These are phyloP conservation scores for Brachypteracias leptosomus DNA, from an alignment of 2,113 vertebrate genomes.

Conservation along the genomic window DNA sequence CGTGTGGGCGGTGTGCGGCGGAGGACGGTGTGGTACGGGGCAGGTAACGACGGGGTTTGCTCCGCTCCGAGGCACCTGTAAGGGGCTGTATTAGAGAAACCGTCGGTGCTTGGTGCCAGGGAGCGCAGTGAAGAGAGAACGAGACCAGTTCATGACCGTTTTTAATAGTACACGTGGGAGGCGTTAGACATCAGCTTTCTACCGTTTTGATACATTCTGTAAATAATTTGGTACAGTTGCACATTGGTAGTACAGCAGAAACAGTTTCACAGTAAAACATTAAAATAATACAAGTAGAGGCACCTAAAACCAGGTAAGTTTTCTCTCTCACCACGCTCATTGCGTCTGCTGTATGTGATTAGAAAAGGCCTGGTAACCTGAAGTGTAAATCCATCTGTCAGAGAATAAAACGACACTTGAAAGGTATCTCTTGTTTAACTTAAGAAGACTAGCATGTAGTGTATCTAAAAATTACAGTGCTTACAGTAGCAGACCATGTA, in stretches of 20 bases:
- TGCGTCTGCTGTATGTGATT: neutral
- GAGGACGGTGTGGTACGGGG: accelerated
- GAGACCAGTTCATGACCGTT: neutral
- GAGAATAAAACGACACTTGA: neutral
- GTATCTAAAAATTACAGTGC: neutral
- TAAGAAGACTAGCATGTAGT: neutral
- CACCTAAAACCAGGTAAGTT: neutral
- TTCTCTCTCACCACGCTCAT: accelerated
- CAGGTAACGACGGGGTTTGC: no score
- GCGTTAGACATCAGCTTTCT: neutral
- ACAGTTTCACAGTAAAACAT: neutral
- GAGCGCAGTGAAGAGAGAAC: neutral
- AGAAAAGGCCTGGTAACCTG: neutral
- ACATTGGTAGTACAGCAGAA: neutral
- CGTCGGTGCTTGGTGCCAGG: accelerated
- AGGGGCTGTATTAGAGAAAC: neutral
- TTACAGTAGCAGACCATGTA: neutral
- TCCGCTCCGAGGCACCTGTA: neutral
- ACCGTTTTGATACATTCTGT: neutral
- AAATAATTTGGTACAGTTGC: neutral
- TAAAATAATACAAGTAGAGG: neutral
- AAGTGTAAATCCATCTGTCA: neutral
- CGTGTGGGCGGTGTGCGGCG: neutral
- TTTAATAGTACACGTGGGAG: neutral
- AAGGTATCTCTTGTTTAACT: neutral